Evolutionary conservation across 2,113 vertebrate genomes (phyloP).

Genomic region (Carassius gibelio): DNA sequence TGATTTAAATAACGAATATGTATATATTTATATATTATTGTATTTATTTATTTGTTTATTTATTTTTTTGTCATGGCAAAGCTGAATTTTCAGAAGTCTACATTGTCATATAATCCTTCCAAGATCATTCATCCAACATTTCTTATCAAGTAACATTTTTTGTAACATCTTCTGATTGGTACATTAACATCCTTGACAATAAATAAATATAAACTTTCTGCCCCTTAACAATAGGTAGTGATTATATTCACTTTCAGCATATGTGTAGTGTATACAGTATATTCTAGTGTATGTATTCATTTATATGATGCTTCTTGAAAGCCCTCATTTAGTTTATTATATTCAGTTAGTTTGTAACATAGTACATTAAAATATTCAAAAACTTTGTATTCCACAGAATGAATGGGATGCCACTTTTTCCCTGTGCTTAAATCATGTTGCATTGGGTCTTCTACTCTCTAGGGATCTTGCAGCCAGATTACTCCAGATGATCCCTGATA

Average conservation of each 20-base stretch:
- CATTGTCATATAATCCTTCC: neutral
- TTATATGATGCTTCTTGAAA: neutral
- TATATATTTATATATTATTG: no score
- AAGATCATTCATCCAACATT: neutral
- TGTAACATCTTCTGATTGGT: neutral
- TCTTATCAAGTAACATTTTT: neutral
- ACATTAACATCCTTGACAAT: neutral
- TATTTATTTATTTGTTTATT: no score
- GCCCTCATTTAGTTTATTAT: neutral
- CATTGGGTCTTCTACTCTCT: slow-evolving; percentile 48
- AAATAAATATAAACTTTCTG: no score
- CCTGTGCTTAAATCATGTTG: neutral
- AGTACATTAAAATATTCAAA: neutral
- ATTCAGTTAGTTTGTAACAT: no score
- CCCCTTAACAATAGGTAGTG: no score
- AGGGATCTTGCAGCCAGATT: slow-evolving; percentile 91
- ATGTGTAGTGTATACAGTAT: no score
- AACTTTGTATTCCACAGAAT: neutral
- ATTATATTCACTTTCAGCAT: no score
- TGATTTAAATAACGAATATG: neutral
- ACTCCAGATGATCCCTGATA: slow-evolving; percentile 88
- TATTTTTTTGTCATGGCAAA: neutral
- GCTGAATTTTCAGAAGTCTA: neutral
- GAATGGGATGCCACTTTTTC: neutral
- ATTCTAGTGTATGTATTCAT: neutral